Evolutionary conservation across 2,888 invertebrate species (phyloP).

Genomic region (Cephus sareptanus): DNA sequence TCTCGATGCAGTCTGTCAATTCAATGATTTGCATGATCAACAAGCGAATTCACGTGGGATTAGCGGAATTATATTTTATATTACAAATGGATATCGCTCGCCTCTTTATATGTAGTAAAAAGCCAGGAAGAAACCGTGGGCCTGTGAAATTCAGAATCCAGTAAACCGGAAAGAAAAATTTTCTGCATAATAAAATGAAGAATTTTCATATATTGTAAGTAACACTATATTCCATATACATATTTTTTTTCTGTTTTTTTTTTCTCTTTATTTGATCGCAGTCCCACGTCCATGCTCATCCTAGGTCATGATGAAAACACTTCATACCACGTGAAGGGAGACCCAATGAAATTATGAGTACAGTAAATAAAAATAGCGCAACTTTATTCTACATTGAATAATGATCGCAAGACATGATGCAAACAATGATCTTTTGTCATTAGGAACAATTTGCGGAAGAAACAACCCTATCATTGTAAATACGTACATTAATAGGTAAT

Average conservation of each 20-base stretch:
- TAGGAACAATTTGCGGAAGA: neutral
- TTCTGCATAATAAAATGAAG: constrained; percentile 17
- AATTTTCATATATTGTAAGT: constrained; percentile 18
- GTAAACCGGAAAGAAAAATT: constrained; percentile 14
- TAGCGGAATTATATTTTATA: neutral
- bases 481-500: neutral
- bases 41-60: neutral
- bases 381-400: neutral
- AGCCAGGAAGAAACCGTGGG: constrained; percentile 11
- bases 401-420: neutral
- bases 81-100: neutral
- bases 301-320: constrained; percentile 15
- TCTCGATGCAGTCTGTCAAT: neutral
- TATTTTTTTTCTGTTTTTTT: constrained; percentile 5
- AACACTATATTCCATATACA: constrained; percentile 21
- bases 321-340: constrained; percentile 1
- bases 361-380: neutral
- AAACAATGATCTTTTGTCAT: neutral
- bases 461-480: neutral
- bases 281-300: constrained; percentile 15
- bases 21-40: neutral
- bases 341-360: neutral
- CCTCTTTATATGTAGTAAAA: constrained; percentile 1
- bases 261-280: constrained; percentile 14
- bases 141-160: constrained; percentile 20